These are phyloP conservation scores for Malurus melanocephalus DNA, from an alignment of 2,113 vertebrate species.

Conservation along the genomic window DNA sequence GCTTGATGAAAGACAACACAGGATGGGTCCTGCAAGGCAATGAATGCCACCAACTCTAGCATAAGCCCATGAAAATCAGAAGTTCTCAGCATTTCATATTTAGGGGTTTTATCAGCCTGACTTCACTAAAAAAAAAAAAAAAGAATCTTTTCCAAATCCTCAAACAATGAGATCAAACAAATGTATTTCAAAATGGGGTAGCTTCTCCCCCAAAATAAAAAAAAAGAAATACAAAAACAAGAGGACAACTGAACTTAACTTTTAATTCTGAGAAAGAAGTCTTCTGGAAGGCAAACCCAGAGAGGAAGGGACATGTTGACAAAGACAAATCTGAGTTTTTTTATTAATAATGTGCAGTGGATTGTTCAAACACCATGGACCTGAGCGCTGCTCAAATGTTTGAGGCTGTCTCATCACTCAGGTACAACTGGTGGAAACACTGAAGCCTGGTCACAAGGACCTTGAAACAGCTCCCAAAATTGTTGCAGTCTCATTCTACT, in stretches of 20 bases:
- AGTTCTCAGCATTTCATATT: background rate
- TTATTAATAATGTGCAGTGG: background rate
- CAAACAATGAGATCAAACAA: background rate
- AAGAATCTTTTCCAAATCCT: background rate
- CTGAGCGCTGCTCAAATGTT: background rate
- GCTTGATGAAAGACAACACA: background rate
- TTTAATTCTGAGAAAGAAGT: background rate
- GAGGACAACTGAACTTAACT: background rate
- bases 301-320: too few relatives aligned
- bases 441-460: background rate
- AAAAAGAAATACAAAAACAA: background rate
- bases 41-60: background rate
- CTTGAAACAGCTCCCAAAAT: background rate
- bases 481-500: background rate
- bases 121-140: background rate
- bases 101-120: background rate
- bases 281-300: background rate
- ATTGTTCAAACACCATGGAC: background rate
- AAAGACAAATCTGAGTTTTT: background rate
- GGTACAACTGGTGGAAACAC: background rate
- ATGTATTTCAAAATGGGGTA: background rate
- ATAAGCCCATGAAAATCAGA: background rate
- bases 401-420: background rate
- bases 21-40: background rate
- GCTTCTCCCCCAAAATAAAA: background rate